Percentiles rank a stretch among this genome's conserved stretches.
These are phyloP conservation scores for Betta splendens DNA, from an alignment of 2,797 vertebrate genomes.

Conservation along the genomic window DNA sequence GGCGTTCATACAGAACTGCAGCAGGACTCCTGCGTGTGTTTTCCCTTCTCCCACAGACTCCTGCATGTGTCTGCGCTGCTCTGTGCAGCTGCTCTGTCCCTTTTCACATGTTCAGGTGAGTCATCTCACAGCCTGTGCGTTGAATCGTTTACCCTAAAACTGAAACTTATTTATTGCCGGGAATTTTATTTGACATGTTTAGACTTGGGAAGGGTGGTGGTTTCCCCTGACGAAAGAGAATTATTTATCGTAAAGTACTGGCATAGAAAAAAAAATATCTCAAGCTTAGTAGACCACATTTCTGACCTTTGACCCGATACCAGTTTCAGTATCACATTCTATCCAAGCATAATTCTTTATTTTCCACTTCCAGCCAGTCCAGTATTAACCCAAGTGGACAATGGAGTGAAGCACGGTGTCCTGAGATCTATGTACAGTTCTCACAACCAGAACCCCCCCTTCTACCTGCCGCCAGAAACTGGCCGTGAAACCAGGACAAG, in stretches of 20 bases:
- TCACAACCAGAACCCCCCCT: neutral
- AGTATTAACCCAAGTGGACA: constrained; percentile 6
- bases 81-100: constrained; percentile 42
- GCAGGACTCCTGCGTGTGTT: neutral
- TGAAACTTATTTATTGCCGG: neutral
- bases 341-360: no score
- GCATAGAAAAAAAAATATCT: neutral
- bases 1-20: neutral
- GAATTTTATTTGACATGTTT: neutral
- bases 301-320: no score
- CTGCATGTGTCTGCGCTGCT: constrained; percentile 31
- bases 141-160: neutral
- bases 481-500: neutral
- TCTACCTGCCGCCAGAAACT: constrained; percentile 18
- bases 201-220: neutral
- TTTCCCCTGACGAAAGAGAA: neutral
- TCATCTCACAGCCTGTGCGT: neutral
- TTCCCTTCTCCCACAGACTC: constrained; percentile 39
- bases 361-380: constrained; percentile 34
- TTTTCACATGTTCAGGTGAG: constrained; percentile 55
- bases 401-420: neutral
- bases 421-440: constrained; percentile 12
- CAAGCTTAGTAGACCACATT: no score
- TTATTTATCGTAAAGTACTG: neutral
- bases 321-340: no score